Evolutionary conservation across 2,888 invertebrate genomes (phyloP).

Genomic region (Agonopterix subpropinquella): DNA sequence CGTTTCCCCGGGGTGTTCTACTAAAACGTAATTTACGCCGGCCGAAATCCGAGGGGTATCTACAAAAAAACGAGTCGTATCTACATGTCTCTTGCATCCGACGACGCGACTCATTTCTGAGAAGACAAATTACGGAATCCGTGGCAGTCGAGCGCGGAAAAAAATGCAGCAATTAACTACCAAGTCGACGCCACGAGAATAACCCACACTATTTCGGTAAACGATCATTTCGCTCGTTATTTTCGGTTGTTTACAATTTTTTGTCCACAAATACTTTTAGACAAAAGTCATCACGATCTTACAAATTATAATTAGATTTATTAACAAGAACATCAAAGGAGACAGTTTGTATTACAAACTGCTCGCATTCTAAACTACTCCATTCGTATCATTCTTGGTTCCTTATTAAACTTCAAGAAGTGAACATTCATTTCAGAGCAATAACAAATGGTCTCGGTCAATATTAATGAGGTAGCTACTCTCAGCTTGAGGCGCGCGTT

Average conservation of each 20-base stretch:
- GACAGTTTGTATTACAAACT: constrained; percentile 20
- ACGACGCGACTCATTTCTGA: constrained; percentile 74
- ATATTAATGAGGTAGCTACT: constrained; percentile 52
- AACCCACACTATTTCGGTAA: constrained; percentile 57
- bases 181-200: constrained; percentile 49
- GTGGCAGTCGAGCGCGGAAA: constrained; percentile 60
- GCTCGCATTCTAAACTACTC: constrained; percentile 31
- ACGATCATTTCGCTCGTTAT: constrained; percentile 62
- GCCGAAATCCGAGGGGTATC: constrained; percentile 56
- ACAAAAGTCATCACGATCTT: constrained; percentile 19
- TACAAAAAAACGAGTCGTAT: constrained; percentile 43
- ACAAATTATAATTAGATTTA: constrained; percentile 36
- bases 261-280: constrained; percentile 37
- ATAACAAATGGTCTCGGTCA: constrained; percentile 53
- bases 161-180: constrained; percentile 71
- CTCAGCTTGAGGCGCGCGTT: constrained; percentile 44
- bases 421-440: constrained; percentile 31
- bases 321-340: constrained; percentile 38
- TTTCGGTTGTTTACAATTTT: constrained; percentile 54
- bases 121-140: constrained; percentile 74
- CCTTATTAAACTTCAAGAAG: constrained; percentile 34
- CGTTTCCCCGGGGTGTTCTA: constrained; percentile 67
- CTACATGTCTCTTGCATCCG: constrained; percentile 69
- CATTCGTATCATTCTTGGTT: constrained; percentile 32
- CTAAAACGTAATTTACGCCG: constrained; percentile 71